Percentiles rank a stretch among this genome's conserved stretches.
phyloP scores from a whole-genome alignment of 2,888 invertebrate species.

The Endomychus coccineus region DNA sequence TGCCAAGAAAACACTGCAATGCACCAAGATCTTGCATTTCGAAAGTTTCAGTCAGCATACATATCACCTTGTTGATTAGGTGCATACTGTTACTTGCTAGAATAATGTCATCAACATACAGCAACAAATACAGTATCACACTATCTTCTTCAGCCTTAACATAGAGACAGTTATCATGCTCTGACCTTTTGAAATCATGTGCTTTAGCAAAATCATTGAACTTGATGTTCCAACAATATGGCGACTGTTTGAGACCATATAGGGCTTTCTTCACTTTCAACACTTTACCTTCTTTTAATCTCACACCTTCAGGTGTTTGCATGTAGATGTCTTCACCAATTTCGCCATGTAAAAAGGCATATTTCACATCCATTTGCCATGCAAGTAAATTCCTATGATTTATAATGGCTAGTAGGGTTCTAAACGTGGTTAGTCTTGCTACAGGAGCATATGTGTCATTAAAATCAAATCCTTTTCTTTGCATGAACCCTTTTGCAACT shows the following conservation, averaged over 20 bases:
- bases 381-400: conserved; percentile 10
- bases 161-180: conserved; percentile 18
- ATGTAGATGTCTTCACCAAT: conserved; percentile 15
- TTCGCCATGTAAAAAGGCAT: conserved; percentile 15
- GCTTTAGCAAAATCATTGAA: conserved; percentile 15
- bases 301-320: conserved; percentile 15
- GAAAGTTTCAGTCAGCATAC: conserved; percentile 6
- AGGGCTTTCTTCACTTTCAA: conserved; percentile 14
- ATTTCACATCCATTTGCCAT: conserved; percentile 14
- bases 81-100: conserved; percentile 12
- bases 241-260: conserved; percentile 18
- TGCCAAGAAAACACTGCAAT: conserved; percentile 9
- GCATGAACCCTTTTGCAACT: conserved; percentile 24
- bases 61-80: conserved; percentile 4
- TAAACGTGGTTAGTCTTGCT: conserved; percentile 12
- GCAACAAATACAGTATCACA: conserved; percentile 17
- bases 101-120: conserved; percentile 20
- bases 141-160: conserved; percentile 5
- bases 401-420: conserved; percentile 9
- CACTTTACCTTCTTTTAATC: conserved; percentile 10
- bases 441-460: conserved; percentile 24
- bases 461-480: conserved; percentile 25
- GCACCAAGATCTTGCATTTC: conserved; percentile 12
- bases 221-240: conserved; percentile 15
- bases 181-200: conserved; percentile 13